phyloP scores from a whole-genome alignment of 2,797 vertebrate species.

The Sebastes jordani region DNA sequence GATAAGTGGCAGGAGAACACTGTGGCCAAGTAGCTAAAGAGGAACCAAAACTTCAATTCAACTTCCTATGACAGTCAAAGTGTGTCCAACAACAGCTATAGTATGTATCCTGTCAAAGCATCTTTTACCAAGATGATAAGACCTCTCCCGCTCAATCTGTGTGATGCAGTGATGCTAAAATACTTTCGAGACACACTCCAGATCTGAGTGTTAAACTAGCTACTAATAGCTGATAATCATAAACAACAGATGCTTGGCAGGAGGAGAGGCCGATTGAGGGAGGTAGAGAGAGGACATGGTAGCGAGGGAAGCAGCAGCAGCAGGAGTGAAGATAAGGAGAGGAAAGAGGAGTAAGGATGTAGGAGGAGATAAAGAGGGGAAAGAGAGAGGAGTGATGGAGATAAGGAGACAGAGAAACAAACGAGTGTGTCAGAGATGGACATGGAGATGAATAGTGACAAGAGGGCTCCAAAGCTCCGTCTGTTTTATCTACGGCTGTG shows the following conservation, averaged over 20 bases:
- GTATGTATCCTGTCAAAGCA: background rate
- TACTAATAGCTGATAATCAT: conserved; percentile 64
- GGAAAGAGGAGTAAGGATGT: conserved; percentile 59
- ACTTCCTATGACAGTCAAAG: background rate
- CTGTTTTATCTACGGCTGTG: conserved; percentile 70
- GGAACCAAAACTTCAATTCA: background rate
- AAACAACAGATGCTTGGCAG: conserved; percentile 53
- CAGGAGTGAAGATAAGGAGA: conserved; percentile 61
- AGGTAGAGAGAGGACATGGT: conserved; percentile 29
- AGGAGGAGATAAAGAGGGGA: conserved; percentile 50
- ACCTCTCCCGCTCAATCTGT: background rate
- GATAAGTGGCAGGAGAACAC: background rate
- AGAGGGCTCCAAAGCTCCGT: conserved; percentile 70
- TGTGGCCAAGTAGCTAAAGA: background rate
- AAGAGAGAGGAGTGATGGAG: conserved; percentile 73
- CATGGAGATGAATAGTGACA: conserved; percentile 77
- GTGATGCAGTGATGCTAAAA: conserved; percentile 1
- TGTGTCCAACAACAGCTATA: background rate
- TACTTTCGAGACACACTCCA: conserved; percentile 4
- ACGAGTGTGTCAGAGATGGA: conserved; percentile 75
- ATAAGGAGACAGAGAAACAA: conserved; percentile 73
- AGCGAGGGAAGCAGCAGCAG: conserved; percentile 5
- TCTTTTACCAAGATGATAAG: background rate
- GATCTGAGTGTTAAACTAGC: conserved; percentile 56
- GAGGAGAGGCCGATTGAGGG: conserved; percentile 21